Percentiles rank a stretch among this genome's conserved stretches.
phyloP scores from a whole-genome alignment of 2,888 invertebrate genomes.

The Papilio protenor region DNA sequence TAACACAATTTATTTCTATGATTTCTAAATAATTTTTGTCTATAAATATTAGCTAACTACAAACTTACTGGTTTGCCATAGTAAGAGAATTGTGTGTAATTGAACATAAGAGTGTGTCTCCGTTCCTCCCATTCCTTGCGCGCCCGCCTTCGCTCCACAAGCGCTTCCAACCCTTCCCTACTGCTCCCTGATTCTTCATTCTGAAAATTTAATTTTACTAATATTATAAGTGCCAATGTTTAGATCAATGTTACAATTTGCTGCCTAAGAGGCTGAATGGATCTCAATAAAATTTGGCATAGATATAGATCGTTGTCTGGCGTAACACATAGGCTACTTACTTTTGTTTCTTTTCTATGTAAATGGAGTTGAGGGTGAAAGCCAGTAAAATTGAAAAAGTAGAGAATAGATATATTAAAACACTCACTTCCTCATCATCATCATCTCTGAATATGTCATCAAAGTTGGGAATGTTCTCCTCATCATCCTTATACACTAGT shows the following conservation, averaged over 20 bases:
- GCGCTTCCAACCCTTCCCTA: constrained; percentile 78
- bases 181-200: constrained; percentile 75
- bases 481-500: constrained; percentile 86
- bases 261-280: too few relatives aligned
- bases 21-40: too few relatives aligned
- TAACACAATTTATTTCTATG: too few relatives aligned
- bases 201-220: constrained; percentile 47
- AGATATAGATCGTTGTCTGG: too few relatives aligned
- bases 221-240: too few relatives aligned
- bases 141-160: constrained; percentile 86
- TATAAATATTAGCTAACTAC: background rate
- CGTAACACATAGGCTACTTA: too few relatives aligned
- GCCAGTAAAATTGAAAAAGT: background rate
- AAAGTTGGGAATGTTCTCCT: constrained; percentile 93
- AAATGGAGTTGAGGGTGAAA: too few relatives aligned
- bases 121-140: constrained; percentile 93
- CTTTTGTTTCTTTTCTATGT: too few relatives aligned
- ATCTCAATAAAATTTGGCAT: too few relatives aligned
- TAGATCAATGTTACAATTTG: too few relatives aligned
- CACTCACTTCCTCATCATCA: constrained; percentile 66
- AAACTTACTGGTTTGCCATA: constrained; percentile 89
- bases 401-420: constrained; percentile 45
- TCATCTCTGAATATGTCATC: constrained; percentile 94
- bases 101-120: constrained; percentile 92
- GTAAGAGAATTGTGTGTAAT: constrained; percentile 95